phyloP scores from a whole-genome alignment of 64 coral and sea anemone species.

The Astreopora myriophthalma region DNA sequence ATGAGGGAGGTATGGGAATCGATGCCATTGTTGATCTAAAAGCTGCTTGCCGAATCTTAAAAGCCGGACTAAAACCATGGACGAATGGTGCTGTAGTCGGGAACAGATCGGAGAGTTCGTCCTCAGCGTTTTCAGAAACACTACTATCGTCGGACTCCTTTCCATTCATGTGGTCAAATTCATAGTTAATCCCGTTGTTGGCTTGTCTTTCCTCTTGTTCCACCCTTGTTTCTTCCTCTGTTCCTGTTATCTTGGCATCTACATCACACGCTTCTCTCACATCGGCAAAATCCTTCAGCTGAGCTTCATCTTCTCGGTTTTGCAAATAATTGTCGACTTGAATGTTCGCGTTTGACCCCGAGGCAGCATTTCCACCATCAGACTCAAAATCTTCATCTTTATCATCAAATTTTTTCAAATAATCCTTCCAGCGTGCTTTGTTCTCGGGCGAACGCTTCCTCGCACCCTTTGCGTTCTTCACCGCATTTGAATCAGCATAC shows the following conservation, averaged over 20 bases:
- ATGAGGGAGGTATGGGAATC: slow-evolving; percentile 75
- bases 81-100: slow-evolving; percentile 26
- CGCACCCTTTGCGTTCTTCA: background rate
- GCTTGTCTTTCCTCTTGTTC: background rate
- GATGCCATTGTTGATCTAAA: background rate
- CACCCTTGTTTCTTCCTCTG: background rate
- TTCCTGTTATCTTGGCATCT: background rate
- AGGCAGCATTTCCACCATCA: background rate
- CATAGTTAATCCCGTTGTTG: background rate
- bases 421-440: slow-evolving; percentile 50
- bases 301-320: background rate
- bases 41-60: background rate
- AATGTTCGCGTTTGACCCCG: background rate
- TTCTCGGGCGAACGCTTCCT: slow-evolving; percentile 10
- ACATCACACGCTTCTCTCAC: background rate
- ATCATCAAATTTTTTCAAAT: slow-evolving; percentile 55
- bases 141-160: background rate
- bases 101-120: slow-evolving; percentile 41
- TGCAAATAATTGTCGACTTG: background rate
- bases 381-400: slow-evolving; percentile 62
- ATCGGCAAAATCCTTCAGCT: background rate
- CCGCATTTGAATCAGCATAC: background rate
- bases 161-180: background rate
- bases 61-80: background rate
- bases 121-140: background rate